These are phyloP conservation scores for Micrasema longulum DNA, from an alignment of 1,140 invertebrate species.

Conservation along the genomic window DNA sequence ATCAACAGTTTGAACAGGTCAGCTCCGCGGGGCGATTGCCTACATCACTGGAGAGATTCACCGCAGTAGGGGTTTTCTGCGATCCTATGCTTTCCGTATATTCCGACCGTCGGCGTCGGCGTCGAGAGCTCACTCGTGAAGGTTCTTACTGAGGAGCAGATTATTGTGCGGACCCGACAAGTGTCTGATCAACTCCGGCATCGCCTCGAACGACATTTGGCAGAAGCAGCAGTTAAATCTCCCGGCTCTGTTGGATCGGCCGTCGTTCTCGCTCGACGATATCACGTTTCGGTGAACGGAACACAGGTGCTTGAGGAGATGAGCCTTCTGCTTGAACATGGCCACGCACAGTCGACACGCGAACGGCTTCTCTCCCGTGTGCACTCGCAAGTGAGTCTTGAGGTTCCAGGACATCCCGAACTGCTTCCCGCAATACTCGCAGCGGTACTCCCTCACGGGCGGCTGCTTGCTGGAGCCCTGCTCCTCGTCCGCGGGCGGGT, in stretches of 20 bases:
- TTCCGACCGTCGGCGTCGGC: constrained; percentile 58
- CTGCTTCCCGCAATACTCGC: constrained; percentile 89
- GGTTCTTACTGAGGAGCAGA: constrained; percentile 85
- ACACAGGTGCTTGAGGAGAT: constrained; percentile 85
- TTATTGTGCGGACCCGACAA: constrained; percentile 88
- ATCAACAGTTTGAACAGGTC: constrained; percentile 54
- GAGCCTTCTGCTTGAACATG: constrained; percentile 91
- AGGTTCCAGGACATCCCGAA: constrained; percentile 92
- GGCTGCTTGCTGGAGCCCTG: constrained; percentile 68
- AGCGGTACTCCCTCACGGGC: constrained; percentile 83
- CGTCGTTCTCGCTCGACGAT: constrained; percentile 77
- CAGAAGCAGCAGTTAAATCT: constrained; percentile 89
- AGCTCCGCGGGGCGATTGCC: constrained; percentile 41
- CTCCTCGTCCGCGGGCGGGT: constrained; percentile 65
- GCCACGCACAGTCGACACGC: constrained; percentile 87
- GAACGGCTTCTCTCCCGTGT: constrained; percentile 89
- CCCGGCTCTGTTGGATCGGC: constrained; percentile 71
- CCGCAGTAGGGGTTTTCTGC: constrained; percentile 48
- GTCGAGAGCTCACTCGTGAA: constrained; percentile 80
- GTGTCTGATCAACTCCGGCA: constrained; percentile 86
- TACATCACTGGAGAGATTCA: constrained; percentile 49
- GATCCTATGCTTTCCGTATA: constrained; percentile 57
- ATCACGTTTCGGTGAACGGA: constrained; percentile 88
- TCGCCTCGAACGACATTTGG: constrained; percentile 82
- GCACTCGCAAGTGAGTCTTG: constrained; percentile 86